Conservation (phyloP, 2,113 vertebrate species). For the Lamprologus ornatipinnis region DNA sequence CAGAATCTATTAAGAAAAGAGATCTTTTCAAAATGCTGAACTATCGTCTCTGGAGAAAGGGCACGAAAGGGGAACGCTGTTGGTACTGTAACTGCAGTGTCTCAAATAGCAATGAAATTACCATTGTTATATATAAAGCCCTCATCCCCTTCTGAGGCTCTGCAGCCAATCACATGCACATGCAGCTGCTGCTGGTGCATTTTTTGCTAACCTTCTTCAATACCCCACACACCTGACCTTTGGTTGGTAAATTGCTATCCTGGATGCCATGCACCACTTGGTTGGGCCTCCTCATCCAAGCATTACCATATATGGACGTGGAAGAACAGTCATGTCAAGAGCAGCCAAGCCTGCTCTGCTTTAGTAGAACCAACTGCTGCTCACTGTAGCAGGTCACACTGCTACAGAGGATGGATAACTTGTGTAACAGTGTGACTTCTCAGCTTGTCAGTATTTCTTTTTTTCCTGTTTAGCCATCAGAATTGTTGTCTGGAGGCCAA, state of each 20-base stretch:
- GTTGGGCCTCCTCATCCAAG: background rate
- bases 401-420: background rate
- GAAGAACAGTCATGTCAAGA: background rate
- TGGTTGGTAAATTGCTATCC: background rate
- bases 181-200: background rate
- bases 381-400: background rate
- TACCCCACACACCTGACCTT: constrained; percentile 4
- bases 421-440: background rate
- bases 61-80: background rate
- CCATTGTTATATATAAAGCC: background rate
- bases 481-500: background rate
- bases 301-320: background rate
- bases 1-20: background rate
- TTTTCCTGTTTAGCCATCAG: background rate
- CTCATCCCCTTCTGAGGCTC: background rate
- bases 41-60: background rate
- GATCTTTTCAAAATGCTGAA: background rate
- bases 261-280: background rate
- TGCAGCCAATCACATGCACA: background rate
- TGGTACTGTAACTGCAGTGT: background rate
- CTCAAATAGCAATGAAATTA: background rate
- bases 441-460: background rate
- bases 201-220: background rate
- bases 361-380: background rate
- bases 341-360: background rate